A percentile compares a stretch with the other conserved stretches of the same genome.
These are phyloP conservation scores for Drosophila acutilabella DNA, from an alignment of 2,888 invertebrate genomes.

Conservation along the genomic window DNA sequence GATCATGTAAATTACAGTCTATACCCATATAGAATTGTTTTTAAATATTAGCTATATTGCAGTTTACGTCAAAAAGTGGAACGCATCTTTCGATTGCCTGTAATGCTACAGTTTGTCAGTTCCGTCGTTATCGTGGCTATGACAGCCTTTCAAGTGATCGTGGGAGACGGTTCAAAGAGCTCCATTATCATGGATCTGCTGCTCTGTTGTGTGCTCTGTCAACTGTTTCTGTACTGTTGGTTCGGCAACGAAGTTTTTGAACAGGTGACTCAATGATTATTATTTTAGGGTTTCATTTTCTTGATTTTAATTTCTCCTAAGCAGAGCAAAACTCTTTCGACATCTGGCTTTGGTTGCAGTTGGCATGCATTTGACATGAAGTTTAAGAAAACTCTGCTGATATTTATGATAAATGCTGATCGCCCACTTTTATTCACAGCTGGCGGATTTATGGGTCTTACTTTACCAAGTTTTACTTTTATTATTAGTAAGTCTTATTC, in stretches of 20 bases:
- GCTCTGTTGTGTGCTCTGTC: constrained; percentile 67
- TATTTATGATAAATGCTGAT: constrained; percentile 59
- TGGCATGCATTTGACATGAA: constrained; percentile 68
- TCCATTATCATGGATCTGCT: constrained; percentile 69
- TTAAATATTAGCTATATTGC: background rate
- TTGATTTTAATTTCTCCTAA: background rate
- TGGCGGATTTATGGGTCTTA: constrained; percentile 70
- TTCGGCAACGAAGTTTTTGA: constrained; percentile 77
- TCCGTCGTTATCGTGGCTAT: constrained; percentile 72
- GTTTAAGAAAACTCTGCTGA: constrained; percentile 61
- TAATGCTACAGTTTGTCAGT: constrained; percentile 73
- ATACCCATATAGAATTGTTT: too few relatives aligned
- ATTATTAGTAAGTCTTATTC: constrained; percentile 76
- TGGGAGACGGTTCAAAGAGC: constrained; percentile 57
- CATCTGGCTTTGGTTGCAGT: constrained; percentile 62
- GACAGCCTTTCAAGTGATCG: constrained; percentile 73
- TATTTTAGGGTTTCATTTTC: background rate
- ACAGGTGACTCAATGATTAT: constrained; percentile 22
- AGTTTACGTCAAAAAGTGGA: constrained; percentile 71
- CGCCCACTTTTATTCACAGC: constrained; percentile 70
- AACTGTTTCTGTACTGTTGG: constrained; percentile 78
- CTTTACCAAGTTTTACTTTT: constrained; percentile 72
- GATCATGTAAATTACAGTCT: constrained; percentile 48
- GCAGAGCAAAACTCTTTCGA: constrained; percentile 71
- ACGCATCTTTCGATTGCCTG: constrained; percentile 60